Percentiles rank a stretch among this genome's conserved stretches.
phyloP scores from a whole-genome alignment of 1,140 invertebrate species.

The Riptortus pedestris region DNA sequence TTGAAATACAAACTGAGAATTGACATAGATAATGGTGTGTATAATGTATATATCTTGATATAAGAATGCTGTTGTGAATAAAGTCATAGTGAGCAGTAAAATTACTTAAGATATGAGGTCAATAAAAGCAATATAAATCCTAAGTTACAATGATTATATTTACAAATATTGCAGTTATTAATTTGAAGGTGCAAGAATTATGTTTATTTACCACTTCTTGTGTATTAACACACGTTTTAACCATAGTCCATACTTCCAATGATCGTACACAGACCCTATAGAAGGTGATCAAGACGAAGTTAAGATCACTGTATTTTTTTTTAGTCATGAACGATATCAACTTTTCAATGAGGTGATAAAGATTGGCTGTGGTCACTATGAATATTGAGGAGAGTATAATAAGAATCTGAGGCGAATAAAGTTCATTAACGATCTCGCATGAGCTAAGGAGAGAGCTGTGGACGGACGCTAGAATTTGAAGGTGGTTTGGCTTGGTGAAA shows the following conservation, averaged over 20 bases:
- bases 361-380: conserved; percentile 21
- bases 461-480: not conserved
- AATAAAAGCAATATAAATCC: too few species aligned
- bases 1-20: too few species aligned
- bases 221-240: conserved; percentile 11
- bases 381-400: conserved; percentile 23
- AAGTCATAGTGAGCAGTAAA: too few species aligned
- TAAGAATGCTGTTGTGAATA: too few species aligned
- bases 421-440: conserved; percentile 8
- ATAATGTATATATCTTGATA: too few species aligned
- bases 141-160: too few species aligned
- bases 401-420: conserved; percentile 21
- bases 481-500: not conserved
- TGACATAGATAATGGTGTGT: too few species aligned
- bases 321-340: not conserved
- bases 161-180: too few species aligned
- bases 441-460: conserved; percentile 1
- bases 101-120: too few species aligned
- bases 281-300: not conserved
- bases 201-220: conserved; percentile 12
- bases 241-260: conserved; percentile 20
- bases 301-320: not conserved
- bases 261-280: conserved; percentile 16
- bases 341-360: conserved; percentile 25
- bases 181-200: too few species aligned